Evolutionary conservation across 2,113 vertebrate species (phyloP).

Genomic region (Potamarius usumacintae): DNA sequence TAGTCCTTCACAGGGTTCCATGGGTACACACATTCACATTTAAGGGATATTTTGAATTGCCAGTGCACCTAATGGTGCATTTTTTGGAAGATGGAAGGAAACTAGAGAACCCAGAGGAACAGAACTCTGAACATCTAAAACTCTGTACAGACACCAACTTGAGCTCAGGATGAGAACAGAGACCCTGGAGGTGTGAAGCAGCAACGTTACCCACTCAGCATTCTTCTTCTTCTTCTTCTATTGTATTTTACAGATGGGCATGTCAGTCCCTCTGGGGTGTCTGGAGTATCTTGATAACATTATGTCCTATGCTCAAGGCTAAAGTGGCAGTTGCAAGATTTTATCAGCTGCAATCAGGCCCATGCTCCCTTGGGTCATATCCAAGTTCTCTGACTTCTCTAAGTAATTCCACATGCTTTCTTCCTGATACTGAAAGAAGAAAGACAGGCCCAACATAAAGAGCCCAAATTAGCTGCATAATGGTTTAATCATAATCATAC

Average conservation of each 20-base stretch:
- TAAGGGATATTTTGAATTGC: not conserved
- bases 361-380: conserved; percentile 14
- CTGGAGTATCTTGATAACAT: not conserved
- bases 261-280: not conserved
- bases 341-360: conserved; percentile 24
- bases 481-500: not conserved
- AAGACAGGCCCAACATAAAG: not conserved
- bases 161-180: not conserved
- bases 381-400: conserved; percentile 21
- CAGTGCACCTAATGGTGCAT: not conserved
- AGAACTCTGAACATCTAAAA: not conserved
- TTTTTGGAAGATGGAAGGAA: not conserved
- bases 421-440: not conserved
- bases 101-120: not conserved
- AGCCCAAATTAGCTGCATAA: not conserved
- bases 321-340: conserved; percentile 8
- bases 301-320: not conserved
- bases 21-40: not conserved
- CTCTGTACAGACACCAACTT: not conserved
- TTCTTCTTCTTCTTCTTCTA: not conserved
- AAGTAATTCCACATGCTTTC: conserved; percentile 9
- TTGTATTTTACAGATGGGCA: not conserved
- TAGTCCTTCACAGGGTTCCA: not conserved
- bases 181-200: not conserved
- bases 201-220: not conserved